Percentiles rank a stretch among this genome's conserved stretches.
Conservation (phyloP, 2,113 vertebrate genomes). For the Ciconia boyciana region DNA sequence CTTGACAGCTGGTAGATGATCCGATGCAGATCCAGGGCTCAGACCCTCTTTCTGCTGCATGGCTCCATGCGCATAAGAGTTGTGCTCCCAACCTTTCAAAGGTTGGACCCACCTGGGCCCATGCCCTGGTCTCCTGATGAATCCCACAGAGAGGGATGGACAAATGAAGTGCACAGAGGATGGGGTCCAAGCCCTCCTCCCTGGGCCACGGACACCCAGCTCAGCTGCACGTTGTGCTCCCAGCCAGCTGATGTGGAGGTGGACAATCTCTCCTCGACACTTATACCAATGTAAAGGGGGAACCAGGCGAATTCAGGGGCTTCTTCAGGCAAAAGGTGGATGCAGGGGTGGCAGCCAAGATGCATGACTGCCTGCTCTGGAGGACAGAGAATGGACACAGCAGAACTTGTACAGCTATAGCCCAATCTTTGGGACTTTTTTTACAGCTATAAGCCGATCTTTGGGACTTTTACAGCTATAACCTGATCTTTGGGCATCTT, state of each 20-base stretch:
- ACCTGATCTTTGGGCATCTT: background rate
- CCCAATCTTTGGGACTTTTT: background rate
- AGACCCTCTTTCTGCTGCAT: background rate
- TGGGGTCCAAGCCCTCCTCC: background rate
- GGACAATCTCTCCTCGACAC: background rate
- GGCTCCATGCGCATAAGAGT: background rate
- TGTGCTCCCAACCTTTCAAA: background rate
- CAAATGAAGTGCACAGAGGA: background rate
- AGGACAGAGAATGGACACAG: background rate
- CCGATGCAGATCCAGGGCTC: background rate
- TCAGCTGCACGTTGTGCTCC: background rate
- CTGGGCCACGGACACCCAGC: background rate
- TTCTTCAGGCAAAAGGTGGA: background rate
- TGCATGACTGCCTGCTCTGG: background rate
- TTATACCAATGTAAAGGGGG: background rate
- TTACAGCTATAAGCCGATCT: background rate
- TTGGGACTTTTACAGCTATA: background rate
- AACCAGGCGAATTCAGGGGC: background rate
- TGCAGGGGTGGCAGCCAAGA: background rate
- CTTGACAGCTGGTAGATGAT: background rate
- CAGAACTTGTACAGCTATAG: background rate
- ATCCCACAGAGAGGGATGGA: background rate
- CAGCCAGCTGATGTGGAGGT: background rate
- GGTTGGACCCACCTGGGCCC: background rate
- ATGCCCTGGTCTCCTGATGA: background rate